Evolutionary conservation across 2,888 invertebrate genomes (phyloP).

Genomic region (Ochropleura plecta): DNA sequence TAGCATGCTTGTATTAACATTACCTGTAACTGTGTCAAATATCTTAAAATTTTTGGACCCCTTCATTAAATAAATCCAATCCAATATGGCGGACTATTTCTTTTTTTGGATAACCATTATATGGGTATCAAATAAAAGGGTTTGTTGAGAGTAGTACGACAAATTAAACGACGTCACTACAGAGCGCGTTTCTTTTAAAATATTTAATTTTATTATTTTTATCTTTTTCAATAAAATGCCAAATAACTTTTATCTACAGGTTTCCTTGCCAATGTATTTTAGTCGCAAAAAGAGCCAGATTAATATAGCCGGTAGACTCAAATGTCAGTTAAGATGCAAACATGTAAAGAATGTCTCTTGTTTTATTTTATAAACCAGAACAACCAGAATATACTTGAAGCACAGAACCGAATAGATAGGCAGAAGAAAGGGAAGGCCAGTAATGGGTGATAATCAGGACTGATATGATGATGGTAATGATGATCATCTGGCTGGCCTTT

Average conservation of each 20-base stretch:
- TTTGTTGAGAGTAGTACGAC: too few species aligned
- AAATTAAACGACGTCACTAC: too few species aligned
- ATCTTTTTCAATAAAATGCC: not conserved
- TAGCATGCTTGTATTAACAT: not conserved
- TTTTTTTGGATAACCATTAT: too few species aligned
- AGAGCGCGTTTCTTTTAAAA: too few species aligned
- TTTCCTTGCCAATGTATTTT: too few species aligned
- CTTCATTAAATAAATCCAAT: too few species aligned
- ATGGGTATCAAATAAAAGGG: too few species aligned
- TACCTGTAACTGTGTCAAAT: too few species aligned
- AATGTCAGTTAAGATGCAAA: not conserved
- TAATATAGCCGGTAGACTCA: not conserved
- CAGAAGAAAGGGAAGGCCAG: not conserved
- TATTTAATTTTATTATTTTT: not conserved
- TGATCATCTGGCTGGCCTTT: not conserved
- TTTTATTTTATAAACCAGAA: too few species aligned
- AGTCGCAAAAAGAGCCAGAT: too few species aligned
- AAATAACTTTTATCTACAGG: not conserved
- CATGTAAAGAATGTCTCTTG: not conserved
- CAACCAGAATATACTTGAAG: not conserved
- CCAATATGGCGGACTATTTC: too few species aligned
- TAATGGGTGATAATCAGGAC: not conserved
- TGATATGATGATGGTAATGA: not conserved
- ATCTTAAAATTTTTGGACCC: too few species aligned
- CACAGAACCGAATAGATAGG: not conserved